Base-by-base conservation (phyloP, 2,113 vertebrate species). In the Trematomus loennbergii region DNA sequence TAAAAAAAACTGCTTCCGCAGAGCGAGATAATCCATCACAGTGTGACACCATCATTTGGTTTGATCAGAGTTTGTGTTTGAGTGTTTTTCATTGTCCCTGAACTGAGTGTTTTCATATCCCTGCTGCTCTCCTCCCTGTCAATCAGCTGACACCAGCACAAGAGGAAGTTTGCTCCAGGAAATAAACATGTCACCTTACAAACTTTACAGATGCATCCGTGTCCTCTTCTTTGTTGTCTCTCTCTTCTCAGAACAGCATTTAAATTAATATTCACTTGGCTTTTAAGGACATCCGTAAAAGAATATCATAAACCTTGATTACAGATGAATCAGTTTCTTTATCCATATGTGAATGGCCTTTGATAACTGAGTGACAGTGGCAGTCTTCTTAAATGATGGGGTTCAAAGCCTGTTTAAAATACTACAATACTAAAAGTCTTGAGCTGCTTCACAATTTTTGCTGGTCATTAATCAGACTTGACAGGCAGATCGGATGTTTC, bases 401-500 rank as follows among this genome's bases (percentile, higher is more conserved):
- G 60, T 58, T 79, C 36, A 63, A 63, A 60, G 73, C 45, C 55
- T 72, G 62, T 70, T 75, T 52, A 16, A 20, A 63, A 54, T 49
- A 53, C 76, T 40, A 29, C 29, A 29, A 29, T 55, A 64, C 57
- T 82, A n/a, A 67, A 48, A 58, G n/a, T 74, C 54, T 36, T 75
- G 57, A 76, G 65, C 46, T 77, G 60, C 67, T 72, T 70, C 49
- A 50, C 59, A 1, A 40, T 40, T 40, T 40, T 8, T 87, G 75
- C 52, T 69, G 68, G 12, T 75, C 78, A 82, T 86, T 72, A 80
- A 87, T 87, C 85, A 85, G 33, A 45, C 83, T 77, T 87, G 89
- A 90, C 87, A 86, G 81, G 71, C 65, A 48, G 57, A 86, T 84
- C 85, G 78, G 83, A 82, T 85, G 75, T 88, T 87, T 66, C 61